Evolutionary conservation across 2,113 vertebrate genomes (phyloP).

Genomic region (Eolophus roseicapilla): DNA sequence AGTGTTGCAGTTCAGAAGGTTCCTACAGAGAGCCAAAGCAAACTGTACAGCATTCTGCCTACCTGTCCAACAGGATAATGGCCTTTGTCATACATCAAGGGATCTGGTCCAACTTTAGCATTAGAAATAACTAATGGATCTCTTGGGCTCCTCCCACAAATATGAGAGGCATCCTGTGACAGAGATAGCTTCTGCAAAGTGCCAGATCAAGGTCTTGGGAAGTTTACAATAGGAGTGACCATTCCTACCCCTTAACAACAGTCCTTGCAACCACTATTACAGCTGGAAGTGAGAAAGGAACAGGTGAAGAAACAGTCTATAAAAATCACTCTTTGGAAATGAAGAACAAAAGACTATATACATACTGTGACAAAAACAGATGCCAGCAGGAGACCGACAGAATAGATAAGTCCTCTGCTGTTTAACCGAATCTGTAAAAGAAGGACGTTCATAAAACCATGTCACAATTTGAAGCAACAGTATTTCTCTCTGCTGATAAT

Average conservation of each 20-base stretch:
- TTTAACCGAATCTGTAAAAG: constrained; percentile 88
- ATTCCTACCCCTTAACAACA: background rate
- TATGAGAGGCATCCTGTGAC: background rate
- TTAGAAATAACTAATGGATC: background rate
- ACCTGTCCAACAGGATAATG: background rate
- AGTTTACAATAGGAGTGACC: background rate
- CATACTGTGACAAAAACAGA: constrained; percentile 96
- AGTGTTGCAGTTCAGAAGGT: background rate
- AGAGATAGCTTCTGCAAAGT: background rate
- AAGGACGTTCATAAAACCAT: constrained; percentile 25
- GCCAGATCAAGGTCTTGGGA: background rate
- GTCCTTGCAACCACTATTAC: background rate
- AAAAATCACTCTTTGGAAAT: background rate
- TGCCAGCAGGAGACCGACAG: constrained; percentile 91
- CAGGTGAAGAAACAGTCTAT: background rate
- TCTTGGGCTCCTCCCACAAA: background rate
- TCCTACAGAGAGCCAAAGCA: background rate
- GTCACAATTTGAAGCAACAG: constrained; percentile 2
- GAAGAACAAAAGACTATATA: constrained; percentile 34
- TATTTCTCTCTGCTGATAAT: background rate
- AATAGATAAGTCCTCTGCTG: constrained; percentile 97
- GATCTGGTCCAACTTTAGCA: background rate
- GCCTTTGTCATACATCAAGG: background rate
- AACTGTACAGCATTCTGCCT: background rate
- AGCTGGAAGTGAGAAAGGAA: background rate